Percentiles rank a stretch among this genome's conserved stretches.
Conservation (phyloP, 2,888 invertebrate species). For the Portevinia maculata region DNA sequence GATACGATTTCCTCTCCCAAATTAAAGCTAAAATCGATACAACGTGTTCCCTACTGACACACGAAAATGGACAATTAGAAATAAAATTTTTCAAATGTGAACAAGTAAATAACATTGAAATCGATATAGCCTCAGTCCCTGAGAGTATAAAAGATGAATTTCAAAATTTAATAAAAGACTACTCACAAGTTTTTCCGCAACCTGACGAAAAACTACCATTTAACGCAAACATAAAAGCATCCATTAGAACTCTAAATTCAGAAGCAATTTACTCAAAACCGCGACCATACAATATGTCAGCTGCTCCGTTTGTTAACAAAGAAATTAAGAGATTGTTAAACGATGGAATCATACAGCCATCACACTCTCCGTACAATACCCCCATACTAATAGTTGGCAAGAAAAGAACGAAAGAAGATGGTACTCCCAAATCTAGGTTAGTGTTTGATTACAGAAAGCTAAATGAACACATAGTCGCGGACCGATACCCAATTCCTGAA, state of each 20-base stretch:
- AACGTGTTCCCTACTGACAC: not conserved
- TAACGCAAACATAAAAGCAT: too few species aligned
- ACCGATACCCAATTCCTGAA: too few species aligned
- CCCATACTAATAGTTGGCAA: constrained; percentile 9
- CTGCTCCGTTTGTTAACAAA: not conserved
- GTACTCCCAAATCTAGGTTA: not conserved
- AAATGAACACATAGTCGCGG: not conserved
- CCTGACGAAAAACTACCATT: too few species aligned
- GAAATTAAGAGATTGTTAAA: constrained; percentile 11
- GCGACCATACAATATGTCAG: constrained; percentile 1
- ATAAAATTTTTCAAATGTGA: constrained; percentile 17
- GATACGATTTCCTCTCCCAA: constrained; percentile 22
- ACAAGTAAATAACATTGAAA: constrained; percentile 28
- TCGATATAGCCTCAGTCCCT: constrained; percentile 14
- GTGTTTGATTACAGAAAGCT: not conserved
- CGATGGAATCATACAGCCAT: constrained; percentile 8
- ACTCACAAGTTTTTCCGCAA: too few species aligned
- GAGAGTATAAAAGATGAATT: constrained; percentile 5
- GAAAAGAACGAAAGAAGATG: constrained; percentile 2
- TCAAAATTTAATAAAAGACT: too few species aligned
- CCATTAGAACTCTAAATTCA: constrained; percentile 6
- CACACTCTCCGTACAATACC: constrained; percentile 11
- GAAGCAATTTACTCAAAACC: constrained; percentile 7
- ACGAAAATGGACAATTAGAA: constrained; percentile 15
- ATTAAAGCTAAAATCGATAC: constrained; percentile 23